A percentile compares a stretch with the other conserved stretches of the same genome.
phyloP scores from a whole-genome alignment of 2,797 vertebrate species.

The Pelodytes ibericus region DNA sequence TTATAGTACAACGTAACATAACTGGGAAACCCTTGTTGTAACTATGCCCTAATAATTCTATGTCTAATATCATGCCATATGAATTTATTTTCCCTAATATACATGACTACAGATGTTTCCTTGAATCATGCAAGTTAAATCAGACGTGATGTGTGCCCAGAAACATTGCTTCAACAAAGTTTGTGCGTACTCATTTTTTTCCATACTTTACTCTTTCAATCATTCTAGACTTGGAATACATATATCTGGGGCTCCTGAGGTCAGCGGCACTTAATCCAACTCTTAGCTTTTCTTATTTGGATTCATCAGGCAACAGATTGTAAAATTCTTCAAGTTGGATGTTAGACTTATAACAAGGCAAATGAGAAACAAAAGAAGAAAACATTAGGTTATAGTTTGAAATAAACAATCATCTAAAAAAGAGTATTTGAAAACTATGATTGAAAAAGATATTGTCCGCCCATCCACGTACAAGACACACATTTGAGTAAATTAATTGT shows the following conservation, averaged over 20 bases:
- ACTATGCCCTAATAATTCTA: not conserved
- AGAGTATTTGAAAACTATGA: no score
- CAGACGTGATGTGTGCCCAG: not conserved
- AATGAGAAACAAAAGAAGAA: no score
- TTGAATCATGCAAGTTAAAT: not conserved
- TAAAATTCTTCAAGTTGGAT: not conserved
- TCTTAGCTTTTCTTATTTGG: not conserved
- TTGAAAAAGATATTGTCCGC: no score
- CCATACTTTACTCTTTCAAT: not conserved
- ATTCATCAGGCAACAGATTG: not conserved
- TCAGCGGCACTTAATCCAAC: not conserved
- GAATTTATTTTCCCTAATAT: constrained; percentile 15
- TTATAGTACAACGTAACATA: not conserved
- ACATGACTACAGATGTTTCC: constrained; percentile 11
- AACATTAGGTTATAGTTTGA: no score
- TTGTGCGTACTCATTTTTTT: not conserved
- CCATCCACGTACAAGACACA: no score
- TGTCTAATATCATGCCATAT: not conserved
- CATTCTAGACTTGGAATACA: not conserved
- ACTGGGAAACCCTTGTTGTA: not conserved
- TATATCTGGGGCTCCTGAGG: constrained; percentile 1
- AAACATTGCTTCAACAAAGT: not conserved
- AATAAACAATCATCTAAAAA: no score
- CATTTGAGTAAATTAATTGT: no score
- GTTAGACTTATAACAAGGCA: no score